Base-by-base conservation (phyloP, 2,797 vertebrate species). In the Gymnothorax javanicus region DNA sequence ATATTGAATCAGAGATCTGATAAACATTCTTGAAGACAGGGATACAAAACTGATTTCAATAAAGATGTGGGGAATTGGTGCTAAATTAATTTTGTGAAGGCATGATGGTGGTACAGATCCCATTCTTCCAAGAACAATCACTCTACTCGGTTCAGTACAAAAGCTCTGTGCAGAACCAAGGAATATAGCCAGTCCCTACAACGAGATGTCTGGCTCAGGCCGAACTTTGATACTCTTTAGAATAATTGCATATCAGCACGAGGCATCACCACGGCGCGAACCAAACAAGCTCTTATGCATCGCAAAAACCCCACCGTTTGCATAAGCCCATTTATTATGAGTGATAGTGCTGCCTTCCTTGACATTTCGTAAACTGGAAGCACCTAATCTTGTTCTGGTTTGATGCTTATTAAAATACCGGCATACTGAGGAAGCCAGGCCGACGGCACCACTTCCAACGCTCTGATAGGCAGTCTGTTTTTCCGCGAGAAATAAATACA, bases 281-380 rank as follows among this genome's bases (percentile, higher is more conserved):
- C 94, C 94, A 95, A 95, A 95, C 94, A 94, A 94, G 94, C 93
- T 96, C 94, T 95, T 95, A 94, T 95, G 95, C 94, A 94, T 94
- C 95, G 93, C 94, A 95, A 95, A 96, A 95, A 93, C 87, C 90
- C 88, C 89, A 93, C 92, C 91, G 94, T 96, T 96, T 96, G 95
- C 96, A 96, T 96, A 95, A 95, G 94, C 95, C 95, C 96, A 96
- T 97, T 96, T 96, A 95, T 96, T 96, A 96, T 96, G 94, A 95
- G 93, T 95, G 96, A 96, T 96, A 96, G 95, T 81, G 92, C 94
- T 96, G 95, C 95, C 95, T 95, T 93, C 90, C 87, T 93, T 95
- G 95, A 96, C 95, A 96, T 96, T 96, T 95, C 69, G 93, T 95
- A 96, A 96, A 96, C 95, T 95, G 94, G 94, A 96, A 94, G 94